Percentiles rank a stretch among this genome's conserved stretches.
Evolutionary conservation across 2,888 invertebrate genomes (phyloP).

Genomic region (Mayetiola destructor): DNA sequence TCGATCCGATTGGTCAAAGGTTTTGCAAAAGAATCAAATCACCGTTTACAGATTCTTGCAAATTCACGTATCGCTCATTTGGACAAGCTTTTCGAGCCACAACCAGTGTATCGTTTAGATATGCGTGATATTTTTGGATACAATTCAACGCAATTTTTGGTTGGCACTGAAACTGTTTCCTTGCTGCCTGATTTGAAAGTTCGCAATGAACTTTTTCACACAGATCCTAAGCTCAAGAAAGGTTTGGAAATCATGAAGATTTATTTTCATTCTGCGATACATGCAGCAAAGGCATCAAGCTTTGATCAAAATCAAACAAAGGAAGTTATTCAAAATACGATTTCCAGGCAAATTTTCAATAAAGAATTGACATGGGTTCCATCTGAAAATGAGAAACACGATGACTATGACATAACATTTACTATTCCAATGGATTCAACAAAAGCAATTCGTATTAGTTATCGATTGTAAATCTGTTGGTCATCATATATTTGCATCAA

Average conservation of each 20-base stretch:
- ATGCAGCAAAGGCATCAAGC: background rate
- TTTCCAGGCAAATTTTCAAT: conserved; percentile 1
- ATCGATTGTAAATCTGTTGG: background rate
- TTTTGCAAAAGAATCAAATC: conserved; percentile 2
- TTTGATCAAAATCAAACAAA: background rate
- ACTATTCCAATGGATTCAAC: background rate
- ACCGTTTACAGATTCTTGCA: background rate
- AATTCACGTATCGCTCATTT: background rate
- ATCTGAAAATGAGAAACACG: background rate
- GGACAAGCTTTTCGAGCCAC: conserved; percentile 1
- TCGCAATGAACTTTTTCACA: background rate
- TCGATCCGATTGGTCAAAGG: background rate
- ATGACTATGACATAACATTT: conserved; percentile 4
- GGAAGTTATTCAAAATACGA: background rate
- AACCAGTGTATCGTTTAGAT: background rate
- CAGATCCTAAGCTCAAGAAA: background rate
- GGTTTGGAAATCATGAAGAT: background rate
- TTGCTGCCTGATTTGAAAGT: conserved; percentile 1
- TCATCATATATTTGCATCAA: background rate
- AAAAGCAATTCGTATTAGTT: conserved; percentile 1
- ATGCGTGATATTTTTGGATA: background rate
- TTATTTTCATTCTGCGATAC: background rate
- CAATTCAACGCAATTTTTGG: background rate
- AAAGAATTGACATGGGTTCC: background rate
- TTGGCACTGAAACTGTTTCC: background rate